Percentiles rank a stretch among this genome's conserved stretches.
Evolutionary conservation across 2,888 invertebrate species (phyloP).

Genomic region (Drosophila meridiana): DNA sequence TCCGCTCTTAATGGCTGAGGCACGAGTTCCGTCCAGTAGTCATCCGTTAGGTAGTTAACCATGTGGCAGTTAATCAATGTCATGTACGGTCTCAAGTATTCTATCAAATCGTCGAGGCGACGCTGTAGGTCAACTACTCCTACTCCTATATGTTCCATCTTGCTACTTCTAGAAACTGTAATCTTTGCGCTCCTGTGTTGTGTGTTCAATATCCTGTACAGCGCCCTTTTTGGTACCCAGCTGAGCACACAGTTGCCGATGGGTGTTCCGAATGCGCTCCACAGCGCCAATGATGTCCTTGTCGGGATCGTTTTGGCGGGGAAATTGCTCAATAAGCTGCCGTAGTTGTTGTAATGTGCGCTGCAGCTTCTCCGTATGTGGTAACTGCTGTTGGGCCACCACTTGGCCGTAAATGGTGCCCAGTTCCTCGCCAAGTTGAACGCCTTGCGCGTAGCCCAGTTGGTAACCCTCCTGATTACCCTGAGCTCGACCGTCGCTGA

Average conservation of each 20-base stretch:
- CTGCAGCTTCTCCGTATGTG: slow-evolving; percentile 86
- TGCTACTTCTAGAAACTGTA: slow-evolving; percentile 67
- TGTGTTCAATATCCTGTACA: neutral
- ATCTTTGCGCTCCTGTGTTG: slow-evolving; percentile 60
- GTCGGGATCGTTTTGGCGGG: slow-evolving; percentile 88
- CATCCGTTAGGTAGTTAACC: slow-evolving; percentile 89
- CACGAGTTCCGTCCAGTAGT: slow-evolving; percentile 88
- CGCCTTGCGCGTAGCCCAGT: slow-evolving; percentile 91
- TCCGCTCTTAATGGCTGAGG: slow-evolving; percentile 86
- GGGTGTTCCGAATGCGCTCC: slow-evolving; percentile 89
- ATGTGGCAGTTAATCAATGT: slow-evolving; percentile 91
- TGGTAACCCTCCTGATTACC: slow-evolving; percentile 88
- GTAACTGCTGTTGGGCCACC: slow-evolving; percentile 86
- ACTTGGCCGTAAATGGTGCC: slow-evolving; percentile 90
- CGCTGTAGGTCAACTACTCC: slow-evolving; percentile 71
- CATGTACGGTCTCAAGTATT: slow-evolving; percentile 87
- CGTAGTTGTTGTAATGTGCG: slow-evolving; percentile 87
- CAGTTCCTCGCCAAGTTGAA: slow-evolving; percentile 91
- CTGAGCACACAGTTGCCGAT: slow-evolving; percentile 89
- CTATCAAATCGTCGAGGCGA: slow-evolving; percentile 86
- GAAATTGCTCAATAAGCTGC: slow-evolving; percentile 88
- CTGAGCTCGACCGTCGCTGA: slow-evolving; percentile 87
- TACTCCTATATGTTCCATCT: slow-evolving; percentile 42
- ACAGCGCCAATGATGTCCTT: slow-evolving; percentile 88
- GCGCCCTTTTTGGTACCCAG: slow-evolving; percentile 79